Evolutionary conservation across 2,888 invertebrate genomes (phyloP).

Genomic region (Ceraclea dissimilis): DNA sequence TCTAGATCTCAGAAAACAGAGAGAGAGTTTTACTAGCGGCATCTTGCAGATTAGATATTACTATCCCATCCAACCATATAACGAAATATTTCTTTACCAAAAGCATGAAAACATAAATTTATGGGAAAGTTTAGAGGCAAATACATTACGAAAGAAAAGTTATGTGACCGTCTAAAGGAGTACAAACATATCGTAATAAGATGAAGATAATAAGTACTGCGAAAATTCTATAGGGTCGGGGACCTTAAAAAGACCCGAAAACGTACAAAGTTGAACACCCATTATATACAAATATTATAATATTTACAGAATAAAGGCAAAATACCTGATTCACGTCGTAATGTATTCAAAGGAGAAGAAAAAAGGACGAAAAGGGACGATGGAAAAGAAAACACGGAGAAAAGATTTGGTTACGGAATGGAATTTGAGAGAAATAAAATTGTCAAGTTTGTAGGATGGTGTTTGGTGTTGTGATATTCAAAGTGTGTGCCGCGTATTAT

Average conservation of each 20-base stretch:
- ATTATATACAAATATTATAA: background rate
- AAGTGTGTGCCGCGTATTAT: background rate
- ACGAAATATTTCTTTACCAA: too few species aligned
- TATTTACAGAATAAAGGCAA: background rate
- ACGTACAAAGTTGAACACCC: background rate
- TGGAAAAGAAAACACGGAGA: background rate
- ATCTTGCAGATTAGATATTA: too few species aligned
- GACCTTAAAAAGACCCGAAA: background rate
- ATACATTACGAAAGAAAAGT: too few species aligned
- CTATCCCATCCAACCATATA: too few species aligned
- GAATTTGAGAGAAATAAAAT: background rate
- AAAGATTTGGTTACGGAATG: background rate
- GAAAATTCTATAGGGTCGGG: too few species aligned
- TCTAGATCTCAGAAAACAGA: too few species aligned
- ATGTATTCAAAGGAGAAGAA: background rate
- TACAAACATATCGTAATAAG: too few species aligned
- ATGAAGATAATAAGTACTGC: too few species aligned
- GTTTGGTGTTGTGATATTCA: background rate
- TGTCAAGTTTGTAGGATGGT: background rate
- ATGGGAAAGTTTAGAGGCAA: too few species aligned
- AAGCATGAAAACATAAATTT: too few species aligned
- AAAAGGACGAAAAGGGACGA: background rate
- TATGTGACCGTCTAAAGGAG: too few species aligned
- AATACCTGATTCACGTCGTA: background rate
- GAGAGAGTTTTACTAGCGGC: too few species aligned